These are phyloP conservation scores for Brachyhypopomus gauderio DNA, from an alignment of 2,113 vertebrate species.

Conservation along the genomic window DNA sequence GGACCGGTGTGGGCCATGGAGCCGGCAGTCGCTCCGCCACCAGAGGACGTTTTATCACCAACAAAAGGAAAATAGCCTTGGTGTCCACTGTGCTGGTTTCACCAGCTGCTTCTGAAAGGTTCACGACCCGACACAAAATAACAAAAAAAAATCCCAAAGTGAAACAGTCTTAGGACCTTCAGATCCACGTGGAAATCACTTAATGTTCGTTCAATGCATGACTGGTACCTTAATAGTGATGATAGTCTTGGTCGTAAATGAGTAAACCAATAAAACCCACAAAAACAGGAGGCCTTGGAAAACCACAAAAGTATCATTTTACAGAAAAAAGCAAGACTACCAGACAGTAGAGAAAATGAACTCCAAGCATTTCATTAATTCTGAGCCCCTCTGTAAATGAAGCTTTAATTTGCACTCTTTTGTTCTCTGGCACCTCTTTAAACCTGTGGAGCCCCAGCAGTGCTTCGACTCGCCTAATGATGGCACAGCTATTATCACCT, in stretches of 20 bases:
- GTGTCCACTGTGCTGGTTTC: slow-evolving; percentile 52
- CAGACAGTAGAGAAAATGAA: not conserved
- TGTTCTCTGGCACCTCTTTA: slow-evolving; percentile 39
- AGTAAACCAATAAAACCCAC: not conserved
- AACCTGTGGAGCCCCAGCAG: slow-evolving; percentile 24
- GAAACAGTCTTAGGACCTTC: slow-evolving; percentile 36
- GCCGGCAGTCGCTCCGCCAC: slow-evolving; percentile 53
- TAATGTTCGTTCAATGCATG: slow-evolving; percentile 6
- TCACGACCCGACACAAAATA: slow-evolving; percentile 33
- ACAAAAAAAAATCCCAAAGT: slow-evolving; percentile 44
- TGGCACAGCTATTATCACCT: slow-evolving; percentile 42
- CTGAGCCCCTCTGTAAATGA: not conserved
- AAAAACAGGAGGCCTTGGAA: not conserved
- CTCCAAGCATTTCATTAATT: not conserved
- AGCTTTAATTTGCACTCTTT: slow-evolving; percentile 7
- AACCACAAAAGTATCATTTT: not conserved
- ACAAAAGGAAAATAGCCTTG: slow-evolving; percentile 57
- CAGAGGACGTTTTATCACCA: slow-evolving; percentile 45
- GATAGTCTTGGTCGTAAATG: not conserved
- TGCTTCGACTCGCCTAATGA: slow-evolving; percentile 35
- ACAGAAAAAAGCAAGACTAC: not conserved
- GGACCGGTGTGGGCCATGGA: slow-evolving; percentile 49
- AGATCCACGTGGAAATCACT: slow-evolving; percentile 11
- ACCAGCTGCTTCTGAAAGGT: slow-evolving; percentile 53
- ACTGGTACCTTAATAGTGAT: not conserved